phyloP scores from a whole-genome alignment of 1,140 invertebrate species.

The Drosophila trapezifrons region DNA sequence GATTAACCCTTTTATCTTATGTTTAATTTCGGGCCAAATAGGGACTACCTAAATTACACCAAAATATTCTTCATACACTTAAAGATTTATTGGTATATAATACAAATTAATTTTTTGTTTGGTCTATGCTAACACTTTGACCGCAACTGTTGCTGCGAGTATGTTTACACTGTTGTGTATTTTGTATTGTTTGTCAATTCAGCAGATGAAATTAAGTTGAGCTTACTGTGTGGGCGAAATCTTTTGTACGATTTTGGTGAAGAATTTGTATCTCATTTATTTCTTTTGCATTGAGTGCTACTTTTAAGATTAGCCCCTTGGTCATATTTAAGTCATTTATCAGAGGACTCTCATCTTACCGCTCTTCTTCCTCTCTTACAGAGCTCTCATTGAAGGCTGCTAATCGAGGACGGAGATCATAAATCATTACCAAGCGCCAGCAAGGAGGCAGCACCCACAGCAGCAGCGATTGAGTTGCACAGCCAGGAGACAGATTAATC shows the following conservation, averaged over 20 bases:
- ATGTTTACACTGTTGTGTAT: background rate
- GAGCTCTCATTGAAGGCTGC: slow-evolving; percentile 28
- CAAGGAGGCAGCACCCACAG: slow-evolving; percentile 8
- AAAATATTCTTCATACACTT: too few relatives aligned
- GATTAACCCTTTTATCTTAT: too few relatives aligned
- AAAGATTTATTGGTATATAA: too few relatives aligned
- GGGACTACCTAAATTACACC: background rate
- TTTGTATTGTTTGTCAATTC: slow-evolving; percentile 64
- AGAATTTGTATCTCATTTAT: slow-evolving; percentile 11
- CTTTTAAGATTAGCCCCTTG: slow-evolving; percentile 15
- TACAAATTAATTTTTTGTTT: too few relatives aligned
- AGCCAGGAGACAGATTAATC: slow-evolving; percentile 54
- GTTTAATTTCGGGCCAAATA: too few relatives aligned
- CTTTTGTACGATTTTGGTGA: slow-evolving; percentile 29
- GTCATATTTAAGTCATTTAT: slow-evolving; percentile 24
- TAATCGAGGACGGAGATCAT: slow-evolving; percentile 61
- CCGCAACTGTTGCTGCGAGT: background rate
- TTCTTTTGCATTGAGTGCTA: slow-evolving; percentile 25
- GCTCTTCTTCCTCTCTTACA: slow-evolving; percentile 28
- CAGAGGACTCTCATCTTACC: slow-evolving; percentile 17
- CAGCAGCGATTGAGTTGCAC: slow-evolving; percentile 55
- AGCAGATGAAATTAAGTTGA: slow-evolving; percentile 10
- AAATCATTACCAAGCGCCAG: slow-evolving; percentile 59
- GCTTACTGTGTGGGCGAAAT: slow-evolving; percentile 1
- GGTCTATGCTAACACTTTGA: background rate